phyloP scores from a whole-genome alignment of 2,797 vertebrate genomes.

The Rhodeus uyekii region DNA sequence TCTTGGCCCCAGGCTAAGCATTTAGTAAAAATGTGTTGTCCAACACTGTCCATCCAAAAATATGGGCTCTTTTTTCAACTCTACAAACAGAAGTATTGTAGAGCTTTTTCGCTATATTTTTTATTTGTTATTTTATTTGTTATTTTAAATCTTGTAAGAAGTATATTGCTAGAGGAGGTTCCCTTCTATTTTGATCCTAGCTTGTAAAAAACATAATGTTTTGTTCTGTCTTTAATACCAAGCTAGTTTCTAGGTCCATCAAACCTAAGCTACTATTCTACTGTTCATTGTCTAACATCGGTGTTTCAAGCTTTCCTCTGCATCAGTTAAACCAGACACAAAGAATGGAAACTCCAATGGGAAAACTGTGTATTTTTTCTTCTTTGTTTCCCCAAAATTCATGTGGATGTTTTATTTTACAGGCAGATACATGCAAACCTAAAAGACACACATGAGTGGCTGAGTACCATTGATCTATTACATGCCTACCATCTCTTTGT shows the following conservation, averaged over 20 bases:
- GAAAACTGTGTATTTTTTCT: background rate
- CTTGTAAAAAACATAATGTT: background rate
- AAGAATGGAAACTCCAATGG: background rate
- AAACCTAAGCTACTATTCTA: background rate
- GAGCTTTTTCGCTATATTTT: background rate
- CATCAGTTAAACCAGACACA: background rate
- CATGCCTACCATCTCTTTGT: background rate
- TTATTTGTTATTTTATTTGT: too few species aligned
- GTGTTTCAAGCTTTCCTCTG: background rate
- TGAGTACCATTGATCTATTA: background rate
- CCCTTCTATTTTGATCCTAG: background rate
- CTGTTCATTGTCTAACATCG: background rate
- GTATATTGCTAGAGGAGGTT: background rate
- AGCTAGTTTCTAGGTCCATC: background rate
- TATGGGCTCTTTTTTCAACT: conserved; percentile 6
- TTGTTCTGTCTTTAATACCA: background rate
- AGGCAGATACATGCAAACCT: background rate
- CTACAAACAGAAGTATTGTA: background rate
- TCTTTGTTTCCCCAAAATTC: background rate
- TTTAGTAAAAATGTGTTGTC: conserved; percentile 19
- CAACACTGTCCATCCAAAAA: conserved; percentile 13
- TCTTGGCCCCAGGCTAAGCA: conserved; percentile 40
- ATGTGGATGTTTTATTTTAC: background rate
- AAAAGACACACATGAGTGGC: background rate
- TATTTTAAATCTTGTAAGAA: background rate